Conservation (phyloP, 2,113 vertebrate genomes). For the Nansenia antarctica region DNA sequence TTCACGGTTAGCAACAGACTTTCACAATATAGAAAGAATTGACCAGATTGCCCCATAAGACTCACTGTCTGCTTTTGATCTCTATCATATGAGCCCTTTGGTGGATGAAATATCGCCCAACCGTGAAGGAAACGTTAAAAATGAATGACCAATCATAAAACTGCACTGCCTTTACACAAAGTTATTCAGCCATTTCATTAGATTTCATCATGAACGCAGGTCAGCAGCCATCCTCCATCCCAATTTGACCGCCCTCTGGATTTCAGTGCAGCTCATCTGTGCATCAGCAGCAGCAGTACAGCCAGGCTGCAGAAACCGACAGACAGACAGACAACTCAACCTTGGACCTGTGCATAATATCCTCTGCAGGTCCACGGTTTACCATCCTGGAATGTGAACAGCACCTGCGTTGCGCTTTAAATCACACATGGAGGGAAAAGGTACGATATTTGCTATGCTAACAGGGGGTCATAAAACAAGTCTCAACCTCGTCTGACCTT, state of each 20-base stretch:
- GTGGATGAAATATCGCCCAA: too few relatives aligned
- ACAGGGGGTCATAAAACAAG: background rate
- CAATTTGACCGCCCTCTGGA: background rate
- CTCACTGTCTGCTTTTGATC: too few relatives aligned
- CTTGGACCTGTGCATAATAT: conserved; percentile 1
- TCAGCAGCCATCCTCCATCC: background rate
- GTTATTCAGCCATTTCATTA: background rate
- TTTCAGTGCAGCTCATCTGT: background rate
- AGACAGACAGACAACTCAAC: conserved; percentile 7
- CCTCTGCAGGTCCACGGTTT: conserved; percentile 2
- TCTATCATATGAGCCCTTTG: too few relatives aligned
- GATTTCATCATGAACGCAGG: background rate
- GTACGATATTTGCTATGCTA: background rate
- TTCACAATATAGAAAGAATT: too few relatives aligned
- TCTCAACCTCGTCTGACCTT: too few relatives aligned
- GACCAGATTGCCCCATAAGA: too few relatives aligned
- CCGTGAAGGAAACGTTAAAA: too few relatives aligned
- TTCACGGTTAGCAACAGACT: too few relatives aligned
- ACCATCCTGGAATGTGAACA: conserved; percentile 6
- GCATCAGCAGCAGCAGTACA: background rate
- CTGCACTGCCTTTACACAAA: background rate
- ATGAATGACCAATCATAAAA: background rate
- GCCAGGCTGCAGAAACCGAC: background rate
- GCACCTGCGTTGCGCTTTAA: background rate
- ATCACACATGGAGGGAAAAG: background rate